Percentiles rank a stretch among this genome's conserved stretches.
These are phyloP conservation scores for Heliangelus exortis DNA, from an alignment of 2,797 vertebrate species.

Conservation along the genomic window DNA sequence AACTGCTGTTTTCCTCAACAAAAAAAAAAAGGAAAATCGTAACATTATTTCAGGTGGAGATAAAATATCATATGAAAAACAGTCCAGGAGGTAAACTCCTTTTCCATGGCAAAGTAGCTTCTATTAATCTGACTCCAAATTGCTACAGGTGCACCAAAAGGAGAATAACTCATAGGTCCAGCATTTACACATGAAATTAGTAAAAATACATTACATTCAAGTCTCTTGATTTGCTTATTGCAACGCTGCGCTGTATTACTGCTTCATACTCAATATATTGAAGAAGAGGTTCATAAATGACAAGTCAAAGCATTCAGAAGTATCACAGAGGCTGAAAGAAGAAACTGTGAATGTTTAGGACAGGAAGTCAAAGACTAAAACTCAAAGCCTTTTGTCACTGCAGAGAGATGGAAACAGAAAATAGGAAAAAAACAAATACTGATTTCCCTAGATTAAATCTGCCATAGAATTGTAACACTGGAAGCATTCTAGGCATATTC, in stretches of 20 bases:
- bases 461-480: neutral
- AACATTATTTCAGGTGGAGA: neutral
- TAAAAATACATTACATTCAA: constrained; percentile 36
- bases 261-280: neutral
- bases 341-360: neutral
- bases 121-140: neutral
- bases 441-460: neutral
- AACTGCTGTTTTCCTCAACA: constrained; percentile 24
- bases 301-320: neutral
- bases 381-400: constrained; percentile 2
- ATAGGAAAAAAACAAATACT: neutral
- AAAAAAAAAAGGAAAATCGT: constrained; percentile 7
- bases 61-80: neutral
- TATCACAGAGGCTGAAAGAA: neutral
- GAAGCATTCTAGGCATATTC: neutral
- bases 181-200: constrained; percentile 14
- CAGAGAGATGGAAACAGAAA: neutral
- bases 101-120: constrained; percentile 4
- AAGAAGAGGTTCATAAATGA: neutral
- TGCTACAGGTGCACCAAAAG: constrained; percentile 28
- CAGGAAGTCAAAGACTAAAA: constrained; percentile 33
- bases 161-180: constrained; percentile 4
- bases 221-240: constrained; percentile 56
- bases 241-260: constrained; percentile 31
- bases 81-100: constrained; percentile 40